Evolutionary conservation across 2,797 vertebrate genomes (phyloP), one percentile per base, ranked within the genome.

Genomic region (Peromyscus melanophrys): DNA sequence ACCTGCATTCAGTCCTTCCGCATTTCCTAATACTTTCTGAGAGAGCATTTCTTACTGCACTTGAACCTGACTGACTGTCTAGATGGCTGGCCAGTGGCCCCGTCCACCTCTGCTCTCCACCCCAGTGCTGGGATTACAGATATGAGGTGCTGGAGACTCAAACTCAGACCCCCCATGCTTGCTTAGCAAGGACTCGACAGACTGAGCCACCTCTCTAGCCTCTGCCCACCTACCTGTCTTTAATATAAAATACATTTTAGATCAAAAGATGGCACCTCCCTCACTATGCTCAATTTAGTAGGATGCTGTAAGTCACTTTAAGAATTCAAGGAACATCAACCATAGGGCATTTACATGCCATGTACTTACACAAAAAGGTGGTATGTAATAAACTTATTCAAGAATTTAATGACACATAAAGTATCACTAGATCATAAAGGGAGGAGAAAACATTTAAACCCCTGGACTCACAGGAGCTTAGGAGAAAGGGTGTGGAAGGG

Each of bases 401-500:
- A 90, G 10, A 69, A 76, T 19, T 85, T 31, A 81, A 69, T 77
- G 80, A 67, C 25, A 65, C 40, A 71, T 46, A 37, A 63, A 63
- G 31, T 40, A 31, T 31, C 75, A 88, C 11, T 43, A 75, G 31
- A 63, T 34, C 65, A 46, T 8, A 57, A 8, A 31, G 67, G n/a
- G 23, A 85, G 9, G 9, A 92, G 43, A 82, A 93, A 82, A 76
- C 2, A 4, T n/a, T 67, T 69, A 59, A 94, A 46, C 31, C 46
- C 31, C 13, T 92, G 40, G 92, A n/a, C 63, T 73, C 57, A 1
- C 2, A 76, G 69, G 52, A 69, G 49, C 84, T 92, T 61, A 57
- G 71, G 90, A 61, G 69, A 92, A 82, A 92, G 73, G 57, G 84
- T 55, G 49, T 31, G 40, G 82, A 89, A 71, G 83, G 80, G 90